phyloP scores from a whole-genome alignment of 2,113 vertebrate genomes.

The Trematomus loennbergii region DNA sequence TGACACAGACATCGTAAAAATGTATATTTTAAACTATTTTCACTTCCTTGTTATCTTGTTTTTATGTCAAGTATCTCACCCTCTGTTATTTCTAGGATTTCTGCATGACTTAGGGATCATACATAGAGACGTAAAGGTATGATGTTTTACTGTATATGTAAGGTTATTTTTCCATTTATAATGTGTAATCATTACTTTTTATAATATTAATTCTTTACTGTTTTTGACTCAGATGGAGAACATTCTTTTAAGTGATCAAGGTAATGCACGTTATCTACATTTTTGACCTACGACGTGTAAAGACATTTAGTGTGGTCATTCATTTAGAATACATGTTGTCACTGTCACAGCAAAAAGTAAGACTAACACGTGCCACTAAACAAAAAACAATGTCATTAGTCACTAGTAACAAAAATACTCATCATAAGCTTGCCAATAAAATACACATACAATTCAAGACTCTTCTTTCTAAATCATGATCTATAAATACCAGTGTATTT shows the following conservation, averaged over 20 bases:
- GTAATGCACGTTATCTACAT: slow-evolving; percentile 72
- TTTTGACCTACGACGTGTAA: background rate
- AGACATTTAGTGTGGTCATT: background rate
- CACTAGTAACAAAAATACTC: background rate
- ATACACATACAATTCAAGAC: background rate
- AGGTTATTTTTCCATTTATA: too few species aligned
- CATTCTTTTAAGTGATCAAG: slow-evolving; percentile 91
- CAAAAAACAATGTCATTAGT: too few species aligned
- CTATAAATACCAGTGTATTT: background rate
- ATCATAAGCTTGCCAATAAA: background rate
- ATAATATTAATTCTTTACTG: background rate
- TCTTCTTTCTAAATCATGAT: background rate
- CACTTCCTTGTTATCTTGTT: background rate
- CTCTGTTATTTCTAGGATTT: slow-evolving; percentile 82
- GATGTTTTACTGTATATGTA: background rate
- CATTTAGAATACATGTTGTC: background rate
- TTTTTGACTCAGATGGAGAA: slow-evolving; percentile 93
- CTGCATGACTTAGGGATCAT: slow-evolving; percentile 93
- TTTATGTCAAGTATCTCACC: background rate
- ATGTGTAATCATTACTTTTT: background rate
- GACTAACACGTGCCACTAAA: too few species aligned
- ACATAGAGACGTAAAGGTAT: slow-evolving; percentile 93
- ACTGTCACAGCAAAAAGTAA: too few species aligned
- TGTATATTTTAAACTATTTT: background rate
- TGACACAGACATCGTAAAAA: background rate